Percentiles rank a stretch among this genome's conserved stretches.
phyloP scores from a whole-genome alignment of 2,888 invertebrate species.

The Magallana nippona region DNA sequence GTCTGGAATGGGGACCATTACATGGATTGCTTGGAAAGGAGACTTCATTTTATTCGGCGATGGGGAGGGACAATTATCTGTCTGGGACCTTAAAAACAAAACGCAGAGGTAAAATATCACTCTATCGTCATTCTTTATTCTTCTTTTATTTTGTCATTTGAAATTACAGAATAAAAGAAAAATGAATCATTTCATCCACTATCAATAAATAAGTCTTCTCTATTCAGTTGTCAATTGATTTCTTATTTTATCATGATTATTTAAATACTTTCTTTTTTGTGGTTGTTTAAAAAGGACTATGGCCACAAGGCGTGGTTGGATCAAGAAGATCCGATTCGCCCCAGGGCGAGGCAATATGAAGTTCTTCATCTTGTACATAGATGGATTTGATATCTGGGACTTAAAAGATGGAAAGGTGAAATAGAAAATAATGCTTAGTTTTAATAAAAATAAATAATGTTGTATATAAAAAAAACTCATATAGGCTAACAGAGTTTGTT shows the following conservation, averaged over 20 bases:
- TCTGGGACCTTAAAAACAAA: constrained; percentile 82
- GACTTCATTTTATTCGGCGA: constrained; percentile 83
- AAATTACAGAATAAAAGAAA: too few species aligned
- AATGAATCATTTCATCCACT: too few species aligned
- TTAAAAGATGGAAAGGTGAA: constrained; percentile 71
- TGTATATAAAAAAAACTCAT: too few species aligned
- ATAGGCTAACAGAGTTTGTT: too few species aligned
- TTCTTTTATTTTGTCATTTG: too few species aligned
- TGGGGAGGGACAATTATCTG: constrained; percentile 82
- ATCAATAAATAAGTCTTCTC: too few species aligned
- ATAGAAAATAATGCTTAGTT: not conserved
- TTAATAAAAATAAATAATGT: too few species aligned
- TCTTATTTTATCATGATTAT: too few species aligned
- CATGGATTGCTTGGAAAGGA: constrained; percentile 82
- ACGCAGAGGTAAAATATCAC: constrained; percentile 78
- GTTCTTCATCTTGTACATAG: constrained; percentile 82
- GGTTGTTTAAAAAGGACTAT: constrained; percentile 73
- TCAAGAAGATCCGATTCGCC: constrained; percentile 83
- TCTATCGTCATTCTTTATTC: not conserved
- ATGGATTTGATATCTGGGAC: constrained; percentile 83
- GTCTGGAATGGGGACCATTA: constrained; percentile 81
- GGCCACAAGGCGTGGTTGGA: constrained; percentile 82
- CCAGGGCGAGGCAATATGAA: constrained; percentile 83
- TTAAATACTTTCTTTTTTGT: too few species aligned
- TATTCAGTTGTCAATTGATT: too few species aligned